Conservation (phyloP, 2,797 vertebrate genomes). For the Centroberyx gerrardi region DNA sequence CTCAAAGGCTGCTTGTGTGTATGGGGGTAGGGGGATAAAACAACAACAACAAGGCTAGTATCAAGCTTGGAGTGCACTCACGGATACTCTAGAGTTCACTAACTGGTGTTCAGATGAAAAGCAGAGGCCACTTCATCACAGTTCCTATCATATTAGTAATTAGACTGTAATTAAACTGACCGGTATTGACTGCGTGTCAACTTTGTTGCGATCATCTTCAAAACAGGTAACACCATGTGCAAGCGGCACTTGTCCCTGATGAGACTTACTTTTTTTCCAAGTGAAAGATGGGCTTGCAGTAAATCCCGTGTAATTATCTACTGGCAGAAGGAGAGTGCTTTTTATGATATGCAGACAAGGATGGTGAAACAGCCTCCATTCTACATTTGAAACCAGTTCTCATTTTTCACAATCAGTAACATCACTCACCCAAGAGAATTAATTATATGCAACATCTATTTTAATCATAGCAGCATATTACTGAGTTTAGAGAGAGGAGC, state of each 20-base stretch:
- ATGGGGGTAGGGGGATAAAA: constrained; percentile 64
- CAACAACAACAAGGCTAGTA: constrained; percentile 68
- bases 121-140: constrained; percentile 37
- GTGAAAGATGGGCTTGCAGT: constrained; percentile 35
- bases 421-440: constrained; percentile 72
- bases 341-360: constrained; percentile 62
- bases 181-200: constrained; percentile 23
- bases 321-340: constrained; percentile 48
- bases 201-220: constrained; percentile 50
- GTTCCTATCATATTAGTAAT: constrained; percentile 41
- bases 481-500: constrained; percentile 33
- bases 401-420: constrained; percentile 76
- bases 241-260: constrained; percentile 37
- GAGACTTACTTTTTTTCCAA: constrained; percentile 44
- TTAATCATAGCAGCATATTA: constrained; percentile 61
- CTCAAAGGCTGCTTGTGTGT: constrained; percentile 66
- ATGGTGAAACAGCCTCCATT: constrained; percentile 57
- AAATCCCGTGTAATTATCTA: constrained; percentile 66
- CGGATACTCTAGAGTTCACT: constrained; percentile 52
- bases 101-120: constrained; percentile 56
- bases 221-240: constrained; percentile 32
- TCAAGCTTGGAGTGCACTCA: constrained; percentile 58
- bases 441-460: constrained; percentile 74
- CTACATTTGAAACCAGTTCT: constrained; percentile 59
- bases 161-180: constrained; percentile 34